Evolutionary conservation across 2,113 vertebrate genomes (phyloP), one percentile per base, ranked within the genome.

Genomic region (Acanthochromis polyacanthus): DNA sequence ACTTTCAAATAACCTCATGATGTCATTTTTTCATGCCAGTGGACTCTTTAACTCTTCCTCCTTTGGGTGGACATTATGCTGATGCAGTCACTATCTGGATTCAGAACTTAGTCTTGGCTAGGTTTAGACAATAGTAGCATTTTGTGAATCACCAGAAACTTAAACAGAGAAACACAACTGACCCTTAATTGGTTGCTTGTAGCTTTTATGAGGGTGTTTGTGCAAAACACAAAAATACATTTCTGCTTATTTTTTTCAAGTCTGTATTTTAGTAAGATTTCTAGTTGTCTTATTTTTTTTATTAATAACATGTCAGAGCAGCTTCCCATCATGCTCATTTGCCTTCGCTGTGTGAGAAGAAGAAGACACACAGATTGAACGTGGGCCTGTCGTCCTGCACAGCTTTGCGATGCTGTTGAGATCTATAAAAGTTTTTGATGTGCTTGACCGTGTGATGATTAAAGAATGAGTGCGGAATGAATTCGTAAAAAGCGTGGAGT

Each of bases 401-500:
- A 40, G 15, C 12, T 4, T n/a, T 58, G 63, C 12, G 2, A 23
- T 63, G 45, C 30, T 40, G 58, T 60, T 14, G 1, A 62, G 43
- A 51, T 50, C 53, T 10, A 45, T 17, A 22, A 14, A 71, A 43
- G 10, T 56, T 38, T 75, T 78, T 80, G 30, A 81, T 56, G 63
- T 59, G 38, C 23, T 40, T 17, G 48, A 17, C 36, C 4, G 7
- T 51, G 55, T 46, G 58, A 66, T 75, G 52, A 83, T 71, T 82
- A 68, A 83, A 77, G 28, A 72, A 59, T 3, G 15, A 57, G 51
- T 4, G 6, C 20, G 53, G 32, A 52, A 71, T 76, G n/a, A 60
- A 75, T 86, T 75, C 11, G 56, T 64, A 53, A 72, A 80, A 73
- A 59, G 25, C 43, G 23, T 1, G 1, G 4, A 68, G 80, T 75